A percentile compares a stretch with the other conserved stretches of the same genome.
Conservation (phyloP, 1,140 invertebrate species). For the Brachionus plicatilis region DNA sequence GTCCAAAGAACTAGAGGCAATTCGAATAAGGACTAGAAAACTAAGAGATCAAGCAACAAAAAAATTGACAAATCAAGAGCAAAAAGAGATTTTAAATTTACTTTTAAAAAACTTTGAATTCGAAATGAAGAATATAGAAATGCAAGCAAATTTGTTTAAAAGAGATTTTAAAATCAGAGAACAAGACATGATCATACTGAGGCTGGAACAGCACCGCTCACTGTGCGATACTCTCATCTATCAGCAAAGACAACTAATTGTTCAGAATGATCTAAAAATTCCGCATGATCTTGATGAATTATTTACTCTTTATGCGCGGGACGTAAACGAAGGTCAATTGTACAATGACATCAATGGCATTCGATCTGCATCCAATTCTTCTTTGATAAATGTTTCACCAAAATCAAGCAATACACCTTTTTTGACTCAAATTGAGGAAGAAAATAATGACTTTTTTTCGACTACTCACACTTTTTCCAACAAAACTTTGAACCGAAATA, state of each 20-base stretch:
- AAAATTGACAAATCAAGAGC: slow-evolving; percentile 74
- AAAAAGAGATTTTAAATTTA: slow-evolving; percentile 73
- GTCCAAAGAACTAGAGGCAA: neutral
- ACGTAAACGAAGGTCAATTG: slow-evolving; percentile 46
- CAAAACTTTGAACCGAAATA: neutral
- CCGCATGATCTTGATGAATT: slow-evolving; percentile 74
- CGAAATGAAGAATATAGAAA: slow-evolving; percentile 81
- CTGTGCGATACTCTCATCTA: slow-evolving; percentile 86
- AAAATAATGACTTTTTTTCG: neutral
- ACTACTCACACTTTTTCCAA: neutral
- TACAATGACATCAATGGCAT: slow-evolving; percentile 22
- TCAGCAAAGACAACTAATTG: slow-evolving; percentile 73
- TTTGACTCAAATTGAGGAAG: slow-evolving; percentile 39
- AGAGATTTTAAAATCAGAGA: slow-evolving; percentile 76
- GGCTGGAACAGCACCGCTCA: slow-evolving; percentile 74
- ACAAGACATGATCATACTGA: slow-evolving; percentile 71
- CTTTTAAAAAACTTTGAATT: slow-evolving; percentile 79
- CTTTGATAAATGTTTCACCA: neutral
- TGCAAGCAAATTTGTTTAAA: slow-evolving; percentile 75
- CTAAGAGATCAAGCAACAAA: slow-evolving; percentile 63
- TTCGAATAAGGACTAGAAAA: neutral
- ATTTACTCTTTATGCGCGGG: slow-evolving; percentile 75
- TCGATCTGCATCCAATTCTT: slow-evolving; percentile 32
- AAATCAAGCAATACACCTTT: neutral
- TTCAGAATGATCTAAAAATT: slow-evolving; percentile 65